These are phyloP conservation scores for Riptortus pedestris DNA, from an alignment of 1,140 invertebrate genomes.

Conservation along the genomic window DNA sequence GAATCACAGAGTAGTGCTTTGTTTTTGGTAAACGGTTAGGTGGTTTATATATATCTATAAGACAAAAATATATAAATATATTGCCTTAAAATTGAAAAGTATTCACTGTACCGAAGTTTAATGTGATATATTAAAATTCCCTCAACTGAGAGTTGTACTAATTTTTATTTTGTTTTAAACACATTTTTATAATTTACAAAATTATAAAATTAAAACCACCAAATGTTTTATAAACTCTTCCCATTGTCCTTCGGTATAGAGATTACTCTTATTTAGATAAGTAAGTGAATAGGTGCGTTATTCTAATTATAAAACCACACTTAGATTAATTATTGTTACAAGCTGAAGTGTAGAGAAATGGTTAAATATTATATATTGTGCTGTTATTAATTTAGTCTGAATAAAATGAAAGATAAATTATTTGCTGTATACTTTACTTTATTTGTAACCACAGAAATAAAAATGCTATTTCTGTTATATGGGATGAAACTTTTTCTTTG, in stretches of 20 bases:
- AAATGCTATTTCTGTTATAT: constrained; percentile 25
- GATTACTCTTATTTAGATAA: constrained; percentile 24
- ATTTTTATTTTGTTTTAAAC: background rate
- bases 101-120: constrained; percentile 20
- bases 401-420: constrained; percentile 28
- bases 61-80: constrained; percentile 24
- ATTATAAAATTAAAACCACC: background rate
- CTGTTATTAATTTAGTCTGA: constrained; percentile 29
- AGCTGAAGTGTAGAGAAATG: constrained; percentile 26
- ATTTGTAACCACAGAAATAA: constrained; percentile 28
- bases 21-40: constrained; percentile 28
- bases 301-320: constrained; percentile 28
- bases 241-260: constrained; percentile 23
- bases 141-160: too few relatives aligned
- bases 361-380: constrained; percentile 28
- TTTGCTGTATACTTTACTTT: constrained; percentile 29
- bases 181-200: background rate
- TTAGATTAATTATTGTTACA: constrained; percentile 30
- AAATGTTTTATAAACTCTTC: background rate
- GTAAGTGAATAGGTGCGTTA: constrained; percentile 28
- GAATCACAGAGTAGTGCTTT: constrained; percentile 3
- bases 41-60: constrained; percentile 28
- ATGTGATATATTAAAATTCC: constrained; percentile 1
- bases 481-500: too few relatives aligned
- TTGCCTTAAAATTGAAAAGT: constrained; percentile 25